Evolutionary conservation across 2,113 vertebrate genomes (phyloP).

Genomic region (Nycticebus coucang): DNA sequence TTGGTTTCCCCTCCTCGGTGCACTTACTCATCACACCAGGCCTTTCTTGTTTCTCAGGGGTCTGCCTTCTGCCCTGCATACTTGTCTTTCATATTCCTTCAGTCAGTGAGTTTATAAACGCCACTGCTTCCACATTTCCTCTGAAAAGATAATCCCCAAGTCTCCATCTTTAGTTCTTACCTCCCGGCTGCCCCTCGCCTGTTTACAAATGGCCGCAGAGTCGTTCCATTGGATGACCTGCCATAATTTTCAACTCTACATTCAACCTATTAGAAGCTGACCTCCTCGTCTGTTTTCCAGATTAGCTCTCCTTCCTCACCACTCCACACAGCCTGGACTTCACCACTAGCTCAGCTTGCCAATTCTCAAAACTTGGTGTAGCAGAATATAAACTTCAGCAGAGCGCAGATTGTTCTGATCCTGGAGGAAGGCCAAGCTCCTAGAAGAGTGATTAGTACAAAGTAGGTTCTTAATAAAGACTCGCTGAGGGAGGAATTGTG

Average conservation of each 20-base stretch:
- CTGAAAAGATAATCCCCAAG: background rate
- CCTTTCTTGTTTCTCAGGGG: background rate
- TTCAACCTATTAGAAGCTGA: background rate
- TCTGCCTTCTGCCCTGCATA: background rate
- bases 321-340: background rate
- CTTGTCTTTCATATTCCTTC: background rate
- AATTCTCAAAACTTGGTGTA: background rate
- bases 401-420: background rate
- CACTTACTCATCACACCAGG: background rate
- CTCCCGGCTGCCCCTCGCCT: background rate
- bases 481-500: background rate
- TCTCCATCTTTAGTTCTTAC: background rate
- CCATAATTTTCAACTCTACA: background rate
- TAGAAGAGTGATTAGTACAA: background rate
- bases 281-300: background rate
- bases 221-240: background rate
- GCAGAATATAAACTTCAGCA: constrained; percentile 1
- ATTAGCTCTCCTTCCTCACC: background rate
- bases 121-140: background rate
- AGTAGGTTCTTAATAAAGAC: background rate
- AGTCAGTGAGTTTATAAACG: background rate
- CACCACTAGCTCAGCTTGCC: background rate
- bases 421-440: background rate
- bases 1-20: background rate
- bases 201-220: background rate